These are phyloP conservation scores for Drosophila kuntzei DNA, from an alignment of 2,888 invertebrate genomes.

Conservation along the genomic window DNA sequence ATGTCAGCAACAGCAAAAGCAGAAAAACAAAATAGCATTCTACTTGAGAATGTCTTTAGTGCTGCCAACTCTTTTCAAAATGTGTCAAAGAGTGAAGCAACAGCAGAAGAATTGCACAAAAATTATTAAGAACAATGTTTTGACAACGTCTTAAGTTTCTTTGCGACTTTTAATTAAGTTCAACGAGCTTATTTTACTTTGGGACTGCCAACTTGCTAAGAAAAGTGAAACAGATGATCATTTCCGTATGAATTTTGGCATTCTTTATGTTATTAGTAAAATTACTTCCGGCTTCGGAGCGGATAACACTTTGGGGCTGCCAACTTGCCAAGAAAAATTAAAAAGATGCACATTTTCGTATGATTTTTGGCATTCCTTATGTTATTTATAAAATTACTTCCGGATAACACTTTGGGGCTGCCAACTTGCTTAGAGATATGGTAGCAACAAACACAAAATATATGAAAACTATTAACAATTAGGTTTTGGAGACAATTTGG, in stretches of 20 bases:
- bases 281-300: too few species aligned
- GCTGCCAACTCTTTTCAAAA: conserved; percentile 15
- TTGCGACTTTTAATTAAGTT: neutral
- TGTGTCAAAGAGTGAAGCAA: neutral
- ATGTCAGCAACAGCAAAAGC: neutral
- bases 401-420: neutral
- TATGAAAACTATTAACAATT: neutral
- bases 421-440: conserved; percentile 7
- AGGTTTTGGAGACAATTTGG: neutral
- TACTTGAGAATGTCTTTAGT: neutral
- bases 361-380: too few species aligned
- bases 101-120: neutral
- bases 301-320: conserved; percentile 1
- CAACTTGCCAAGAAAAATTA: conserved; percentile 11
- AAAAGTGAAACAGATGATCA: too few species aligned
- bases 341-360: too few species aligned
- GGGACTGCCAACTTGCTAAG: neutral
- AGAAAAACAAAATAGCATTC: conserved; percentile 1
- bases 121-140: neutral
- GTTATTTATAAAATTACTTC: too few species aligned
- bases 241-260: too few species aligned
- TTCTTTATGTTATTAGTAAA: too few species aligned
- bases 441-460: neutral
- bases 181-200: neutral
- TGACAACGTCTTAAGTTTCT: neutral